Evolutionary conservation across 2,888 invertebrate genomes (phyloP).

Genomic region (Elmis aenea): DNA sequence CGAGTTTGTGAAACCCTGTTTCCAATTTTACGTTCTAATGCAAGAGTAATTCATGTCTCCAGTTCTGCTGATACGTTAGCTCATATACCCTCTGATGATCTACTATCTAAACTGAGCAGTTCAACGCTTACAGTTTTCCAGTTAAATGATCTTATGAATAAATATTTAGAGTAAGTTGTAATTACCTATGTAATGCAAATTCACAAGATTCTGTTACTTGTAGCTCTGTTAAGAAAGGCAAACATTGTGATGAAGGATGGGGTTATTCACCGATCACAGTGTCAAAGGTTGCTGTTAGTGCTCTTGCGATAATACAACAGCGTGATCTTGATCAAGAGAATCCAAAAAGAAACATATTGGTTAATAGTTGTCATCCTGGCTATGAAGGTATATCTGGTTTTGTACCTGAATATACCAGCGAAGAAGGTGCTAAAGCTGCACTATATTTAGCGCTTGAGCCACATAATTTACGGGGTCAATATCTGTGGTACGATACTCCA

Average conservation of each 20-base stretch:
- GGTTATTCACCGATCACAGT: constrained; percentile 62
- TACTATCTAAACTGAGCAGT: too few relatives aligned
- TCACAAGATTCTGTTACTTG: too few relatives aligned
- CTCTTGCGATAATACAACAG: constrained; percentile 63
- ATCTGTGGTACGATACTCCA: constrained; percentile 56
- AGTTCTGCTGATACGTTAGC: neutral
- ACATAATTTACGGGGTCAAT: constrained; percentile 54
- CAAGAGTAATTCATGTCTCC: neutral
- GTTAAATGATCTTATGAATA: too few relatives aligned
- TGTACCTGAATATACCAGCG: constrained; percentile 54
- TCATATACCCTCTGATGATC: too few relatives aligned
- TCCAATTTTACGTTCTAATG: neutral
- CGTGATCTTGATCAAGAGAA: constrained; percentile 48
- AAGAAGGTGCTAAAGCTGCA: constrained; percentile 55
- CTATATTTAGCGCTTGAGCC: constrained; percentile 60
- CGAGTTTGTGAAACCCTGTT: constrained; percentile 64
- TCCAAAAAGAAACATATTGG: constrained; percentile 54
- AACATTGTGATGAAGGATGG: too few relatives aligned
- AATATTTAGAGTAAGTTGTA: too few relatives aligned
- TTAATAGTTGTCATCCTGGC: constrained; percentile 72
- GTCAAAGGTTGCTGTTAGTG: constrained; percentile 69
- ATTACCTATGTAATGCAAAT: too few relatives aligned
- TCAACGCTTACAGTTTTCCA: too few relatives aligned
- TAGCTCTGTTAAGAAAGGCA: too few relatives aligned
- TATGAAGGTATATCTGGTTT: constrained; percentile 74